Conservation (phyloP, 1,140 invertebrate species). For the Macrocentrus cingulum region DNA sequence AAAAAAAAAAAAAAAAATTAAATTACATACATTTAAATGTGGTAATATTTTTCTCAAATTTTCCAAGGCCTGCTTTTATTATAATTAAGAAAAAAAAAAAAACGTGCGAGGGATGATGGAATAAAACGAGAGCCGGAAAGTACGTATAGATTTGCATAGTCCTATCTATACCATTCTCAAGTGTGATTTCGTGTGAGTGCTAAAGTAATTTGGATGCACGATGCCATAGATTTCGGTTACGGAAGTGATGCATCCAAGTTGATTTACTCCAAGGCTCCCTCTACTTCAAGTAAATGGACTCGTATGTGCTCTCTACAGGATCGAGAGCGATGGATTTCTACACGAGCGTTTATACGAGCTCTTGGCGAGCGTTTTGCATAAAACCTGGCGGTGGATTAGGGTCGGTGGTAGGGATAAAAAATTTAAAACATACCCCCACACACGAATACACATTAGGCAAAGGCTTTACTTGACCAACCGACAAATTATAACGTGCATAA, state of each 20-base stretch:
- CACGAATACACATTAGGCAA: too few species aligned
- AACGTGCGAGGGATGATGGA: too few species aligned
- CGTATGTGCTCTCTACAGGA: not conserved
- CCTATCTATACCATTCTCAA: too few species aligned
- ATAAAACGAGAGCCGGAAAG: too few species aligned
- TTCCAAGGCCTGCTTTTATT: too few species aligned
- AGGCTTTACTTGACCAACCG: not conserved
- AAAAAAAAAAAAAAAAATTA: too few species aligned
- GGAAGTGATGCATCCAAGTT: slow-evolving; percentile 51
- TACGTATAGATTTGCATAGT: too few species aligned
- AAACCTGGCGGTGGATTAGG: not conserved
- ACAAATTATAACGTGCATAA: slow-evolving; percentile 24
- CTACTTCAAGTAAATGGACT: slow-evolving; percentile 30
- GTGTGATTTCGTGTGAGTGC: slow-evolving; percentile 20
- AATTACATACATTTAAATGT: too few species aligned
- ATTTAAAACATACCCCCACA: not conserved
- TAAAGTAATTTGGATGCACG: slow-evolving; percentile 31
- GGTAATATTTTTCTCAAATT: too few species aligned
- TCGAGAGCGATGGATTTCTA: not conserved
- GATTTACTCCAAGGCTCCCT: slow-evolving; percentile 41
- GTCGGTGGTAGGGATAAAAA: not conserved
- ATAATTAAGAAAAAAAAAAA: too few species aligned
- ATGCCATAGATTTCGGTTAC: slow-evolving; percentile 47
- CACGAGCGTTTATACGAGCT: not conserved
- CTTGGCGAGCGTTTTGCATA: not conserved